Percentiles rank a stretch among this genome's conserved stretches.
Conservation (phyloP, 2,888 invertebrate genomes). For the Fragum fragum region DNA sequence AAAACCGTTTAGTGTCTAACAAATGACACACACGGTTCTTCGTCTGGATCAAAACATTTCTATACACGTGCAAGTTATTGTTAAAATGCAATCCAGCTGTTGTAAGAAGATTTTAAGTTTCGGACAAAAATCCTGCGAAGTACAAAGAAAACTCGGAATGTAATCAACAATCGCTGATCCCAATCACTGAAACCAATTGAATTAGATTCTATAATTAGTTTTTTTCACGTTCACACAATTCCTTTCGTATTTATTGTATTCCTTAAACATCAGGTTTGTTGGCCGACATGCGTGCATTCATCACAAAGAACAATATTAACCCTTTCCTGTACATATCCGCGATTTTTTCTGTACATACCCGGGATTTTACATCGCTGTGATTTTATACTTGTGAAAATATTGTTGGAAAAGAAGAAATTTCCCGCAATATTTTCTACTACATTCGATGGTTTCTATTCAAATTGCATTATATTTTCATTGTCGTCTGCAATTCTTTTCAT, state of each 20-base stretch:
- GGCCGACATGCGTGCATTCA: background rate
- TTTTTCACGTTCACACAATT: background rate
- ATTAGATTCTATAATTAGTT: background rate
- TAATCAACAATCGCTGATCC: background rate
- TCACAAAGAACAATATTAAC: background rate
- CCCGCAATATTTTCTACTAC: no score
- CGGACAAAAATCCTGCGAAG: background rate
- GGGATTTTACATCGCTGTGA: no score
- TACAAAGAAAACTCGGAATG: background rate
- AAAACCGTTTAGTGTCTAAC: no score
- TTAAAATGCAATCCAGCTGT: background rate
- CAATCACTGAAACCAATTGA: background rate
- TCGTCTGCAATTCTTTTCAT: no score
- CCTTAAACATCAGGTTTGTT: background rate
- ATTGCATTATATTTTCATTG: no score
- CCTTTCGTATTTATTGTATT: background rate
- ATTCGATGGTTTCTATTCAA: no score
- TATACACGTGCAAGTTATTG: background rate
- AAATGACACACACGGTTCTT: no score
- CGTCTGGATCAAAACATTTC: background rate
- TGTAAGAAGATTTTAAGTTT: background rate
- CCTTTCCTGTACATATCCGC: no score
- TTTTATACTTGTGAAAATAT: no score
- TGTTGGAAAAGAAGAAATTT: no score
- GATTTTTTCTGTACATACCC: no score